Conservation (phyloP, 2,113 vertebrate species). For the Zapornia atra region DNA sequence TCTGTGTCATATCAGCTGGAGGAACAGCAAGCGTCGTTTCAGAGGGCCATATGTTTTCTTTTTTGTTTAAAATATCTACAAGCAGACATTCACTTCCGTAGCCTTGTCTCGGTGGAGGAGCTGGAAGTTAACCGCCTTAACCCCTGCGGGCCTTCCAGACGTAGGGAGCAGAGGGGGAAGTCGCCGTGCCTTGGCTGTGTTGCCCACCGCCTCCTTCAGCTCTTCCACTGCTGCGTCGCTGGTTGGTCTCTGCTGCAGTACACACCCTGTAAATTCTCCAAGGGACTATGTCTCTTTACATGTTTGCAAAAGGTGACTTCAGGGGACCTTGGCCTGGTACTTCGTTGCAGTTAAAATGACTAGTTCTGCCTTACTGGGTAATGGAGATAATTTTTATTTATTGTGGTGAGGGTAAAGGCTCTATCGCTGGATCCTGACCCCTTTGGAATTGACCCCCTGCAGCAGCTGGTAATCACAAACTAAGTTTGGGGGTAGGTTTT, state of each 20-base stretch:
- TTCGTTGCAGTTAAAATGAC: not conserved
- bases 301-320: not conserved
- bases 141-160: not conserved
- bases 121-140: not conserved
- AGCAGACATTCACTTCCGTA: constrained; percentile 47
- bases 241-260: not conserved
- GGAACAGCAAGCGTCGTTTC: constrained; percentile 18
- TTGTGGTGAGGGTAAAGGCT: not conserved
- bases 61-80: constrained; percentile 51
- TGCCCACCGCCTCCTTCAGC: not conserved
- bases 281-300: not conserved
- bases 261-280: not conserved
- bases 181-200: rapidly evolving
- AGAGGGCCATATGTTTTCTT: constrained; percentile 54
- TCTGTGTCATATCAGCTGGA: not conserved
- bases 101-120: constrained; percentile 25
- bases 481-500: not conserved
- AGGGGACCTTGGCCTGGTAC: not conserved
- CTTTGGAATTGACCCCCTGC: not conserved
- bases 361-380: not conserved
- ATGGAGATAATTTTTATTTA: not conserved
- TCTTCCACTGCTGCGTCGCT: not conserved
- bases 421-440: not conserved
- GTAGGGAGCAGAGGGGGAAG: not conserved
- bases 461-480: not conserved